These are phyloP conservation scores for Odontothrips loti DNA, from an alignment of 2,888 invertebrate species.

Conservation along the genomic window DNA sequence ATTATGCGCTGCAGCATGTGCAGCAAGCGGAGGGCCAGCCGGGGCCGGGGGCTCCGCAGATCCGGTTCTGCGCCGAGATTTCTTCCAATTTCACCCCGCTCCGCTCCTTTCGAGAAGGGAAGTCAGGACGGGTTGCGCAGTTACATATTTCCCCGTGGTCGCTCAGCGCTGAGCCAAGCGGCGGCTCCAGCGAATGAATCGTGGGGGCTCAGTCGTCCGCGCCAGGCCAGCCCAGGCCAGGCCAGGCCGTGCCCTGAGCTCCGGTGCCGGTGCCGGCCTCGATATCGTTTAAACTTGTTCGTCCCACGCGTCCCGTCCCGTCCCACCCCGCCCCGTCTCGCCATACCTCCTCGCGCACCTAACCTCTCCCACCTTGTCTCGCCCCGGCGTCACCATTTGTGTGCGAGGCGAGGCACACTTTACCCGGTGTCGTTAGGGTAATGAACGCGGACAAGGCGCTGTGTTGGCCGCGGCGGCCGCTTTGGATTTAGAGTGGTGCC, in stretches of 20 bases:
- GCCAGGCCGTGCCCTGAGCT: no score
- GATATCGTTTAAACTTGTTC: background rate
- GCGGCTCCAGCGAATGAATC: background rate
- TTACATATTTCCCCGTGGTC: background rate
- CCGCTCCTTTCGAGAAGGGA: no score
- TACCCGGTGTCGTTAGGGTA: conserved; percentile 10
- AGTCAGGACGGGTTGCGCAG: no score
- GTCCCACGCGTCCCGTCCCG: background rate
- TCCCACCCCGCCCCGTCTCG: background rate
- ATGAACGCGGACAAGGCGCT: background rate
- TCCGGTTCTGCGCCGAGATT: no score
- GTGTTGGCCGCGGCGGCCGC: background rate
- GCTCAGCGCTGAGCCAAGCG: background rate
- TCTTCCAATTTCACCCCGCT: no score
- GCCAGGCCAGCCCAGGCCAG: no score
- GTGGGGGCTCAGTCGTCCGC: background rate
- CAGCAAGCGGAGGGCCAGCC: no score
- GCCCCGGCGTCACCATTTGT: background rate
- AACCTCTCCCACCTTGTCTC: background rate
- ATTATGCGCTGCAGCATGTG: no score
- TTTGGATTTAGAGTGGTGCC: background rate
- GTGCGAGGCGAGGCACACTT: background rate
- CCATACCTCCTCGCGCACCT: background rate
- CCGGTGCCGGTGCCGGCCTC: no score
- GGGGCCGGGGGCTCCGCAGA: no score